Conservation (phyloP, 2,113 vertebrate species). For the Myodes glareolus region DNA sequence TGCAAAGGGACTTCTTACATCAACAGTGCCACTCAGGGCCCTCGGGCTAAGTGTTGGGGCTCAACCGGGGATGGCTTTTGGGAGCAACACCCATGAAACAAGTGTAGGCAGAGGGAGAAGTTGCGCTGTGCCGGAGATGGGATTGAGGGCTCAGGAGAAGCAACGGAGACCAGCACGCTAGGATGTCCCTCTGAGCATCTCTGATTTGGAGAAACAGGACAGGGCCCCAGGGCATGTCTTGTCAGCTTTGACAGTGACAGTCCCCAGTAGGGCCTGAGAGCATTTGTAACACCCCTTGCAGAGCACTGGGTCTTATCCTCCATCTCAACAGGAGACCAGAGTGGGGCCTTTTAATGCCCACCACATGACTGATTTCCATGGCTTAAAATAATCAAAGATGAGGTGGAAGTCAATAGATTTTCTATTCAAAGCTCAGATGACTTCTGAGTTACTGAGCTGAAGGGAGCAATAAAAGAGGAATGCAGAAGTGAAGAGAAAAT, state of each 20-base stretch:
- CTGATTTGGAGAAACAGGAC: not conserved
- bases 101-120: not conserved
- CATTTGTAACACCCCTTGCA: not conserved
- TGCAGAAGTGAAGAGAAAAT: not conserved
- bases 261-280: too few species aligned
- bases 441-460: not conserved
- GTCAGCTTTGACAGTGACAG: not conserved
- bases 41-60: not conserved
- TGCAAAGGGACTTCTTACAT: not conserved
- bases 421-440: not conserved
- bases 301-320: not conserved
- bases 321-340: not conserved
- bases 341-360: not conserved
- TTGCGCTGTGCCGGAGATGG: not conserved
- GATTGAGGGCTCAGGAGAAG: not conserved
- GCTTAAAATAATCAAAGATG: not conserved
- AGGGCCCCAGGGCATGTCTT: not conserved
- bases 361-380: not conserved
- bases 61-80: not conserved
- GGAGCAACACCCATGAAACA: too few species aligned
- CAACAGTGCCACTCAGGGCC: not conserved
- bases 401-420: not conserved
- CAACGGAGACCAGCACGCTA: not conserved
- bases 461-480: not conserved
- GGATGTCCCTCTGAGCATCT: not conserved